phyloP scores from a whole-genome alignment of 2,797 vertebrate genomes.

The Sebastes aleutianus region DNA sequence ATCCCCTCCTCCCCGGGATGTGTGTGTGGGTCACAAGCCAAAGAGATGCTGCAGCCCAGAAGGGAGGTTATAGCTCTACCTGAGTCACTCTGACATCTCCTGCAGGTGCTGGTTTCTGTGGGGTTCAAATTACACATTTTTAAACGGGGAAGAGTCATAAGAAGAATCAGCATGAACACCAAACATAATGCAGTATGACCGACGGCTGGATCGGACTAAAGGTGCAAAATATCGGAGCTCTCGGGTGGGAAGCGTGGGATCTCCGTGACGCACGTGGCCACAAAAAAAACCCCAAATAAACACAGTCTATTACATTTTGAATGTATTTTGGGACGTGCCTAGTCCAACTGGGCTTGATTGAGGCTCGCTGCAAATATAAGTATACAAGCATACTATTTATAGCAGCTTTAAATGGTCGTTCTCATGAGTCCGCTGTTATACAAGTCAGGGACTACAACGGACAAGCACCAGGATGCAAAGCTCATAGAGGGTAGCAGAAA shows the following conservation, averaged over 20 bases:
- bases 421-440: not conserved
- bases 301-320: not conserved
- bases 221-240: slow-evolving; percentile 39
- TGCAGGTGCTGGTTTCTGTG: slow-evolving; percentile 91
- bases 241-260: slow-evolving; percentile 15
- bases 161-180: slow-evolving; percentile 74
- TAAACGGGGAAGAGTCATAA: slow-evolving; percentile 78
- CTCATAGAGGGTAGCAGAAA: not conserved
- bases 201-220: slow-evolving; percentile 44
- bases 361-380: not conserved
- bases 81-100: slow-evolving; percentile 91
- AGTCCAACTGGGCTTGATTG: not conserved
- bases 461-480: not conserved
- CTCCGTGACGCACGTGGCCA: slow-evolving; percentile 13
- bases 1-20: slow-evolving; percentile 73
- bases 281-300: slow-evolving; percentile 17
- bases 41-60: slow-evolving; percentile 85
- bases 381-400: not conserved
- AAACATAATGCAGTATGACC: slow-evolving; percentile 71
- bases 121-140: slow-evolving; percentile 90
- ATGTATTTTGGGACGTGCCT: not conserved
- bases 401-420: slow-evolving; percentile 4
- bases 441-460: not conserved
- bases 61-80: slow-evolving; percentile 82
- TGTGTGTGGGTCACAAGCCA: slow-evolving; percentile 79